Base-by-base conservation (phyloP, 2,888 invertebrate genomes). In the Blera fallax region DNA sequence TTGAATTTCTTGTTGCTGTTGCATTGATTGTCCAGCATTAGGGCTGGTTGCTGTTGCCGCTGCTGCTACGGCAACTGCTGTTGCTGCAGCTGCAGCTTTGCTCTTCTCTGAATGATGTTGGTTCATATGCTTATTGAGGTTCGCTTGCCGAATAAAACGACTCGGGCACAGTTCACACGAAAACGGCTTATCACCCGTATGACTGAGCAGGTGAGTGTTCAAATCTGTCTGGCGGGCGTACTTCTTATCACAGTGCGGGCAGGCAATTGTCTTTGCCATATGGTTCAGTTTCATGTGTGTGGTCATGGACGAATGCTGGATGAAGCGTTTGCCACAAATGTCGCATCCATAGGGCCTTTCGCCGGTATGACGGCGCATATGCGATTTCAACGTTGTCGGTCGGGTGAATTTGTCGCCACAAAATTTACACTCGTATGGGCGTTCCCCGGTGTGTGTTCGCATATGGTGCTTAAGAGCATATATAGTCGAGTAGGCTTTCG, bases 201-300 rank as follows among this genome's bases (percentile, higher is more conserved):
- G 90, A 62, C 90, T 90, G 3, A 90, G 87, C 48, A 89, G 80
- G 78, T 91, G 91, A 0, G 89, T 88, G 69, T 89, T 90, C 67
- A 90, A 81, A 70, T 90, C 89, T 0, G 89, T 90, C 78, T 89
- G 89, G 16, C 91, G 89, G 32, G 90, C 89, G 72, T 90, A 91
- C 82, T 89, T 90, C 58, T 90, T 90, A 87, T 90, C 89, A 87
- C 91, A 91, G 82, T 90, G 88, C 3, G 89, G 89, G 52, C 91
- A 91, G 65, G 88, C 83, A 50, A 91, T 89, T 7, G 89, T 90
- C 84, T 90, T 90, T 21, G 89, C 90, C 87, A 89, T 89, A 60
- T 91, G 91, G 87, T 89, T 89, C 3, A 90, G 81, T 52, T 90
- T 89, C 89, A 91, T 89, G 60, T 91, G 91, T 0, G 90, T 90